These are phyloP conservation scores for Ceyx erithaca DNA, from an alignment of 2,797 vertebrate species.

Conservation along the genomic window DNA sequence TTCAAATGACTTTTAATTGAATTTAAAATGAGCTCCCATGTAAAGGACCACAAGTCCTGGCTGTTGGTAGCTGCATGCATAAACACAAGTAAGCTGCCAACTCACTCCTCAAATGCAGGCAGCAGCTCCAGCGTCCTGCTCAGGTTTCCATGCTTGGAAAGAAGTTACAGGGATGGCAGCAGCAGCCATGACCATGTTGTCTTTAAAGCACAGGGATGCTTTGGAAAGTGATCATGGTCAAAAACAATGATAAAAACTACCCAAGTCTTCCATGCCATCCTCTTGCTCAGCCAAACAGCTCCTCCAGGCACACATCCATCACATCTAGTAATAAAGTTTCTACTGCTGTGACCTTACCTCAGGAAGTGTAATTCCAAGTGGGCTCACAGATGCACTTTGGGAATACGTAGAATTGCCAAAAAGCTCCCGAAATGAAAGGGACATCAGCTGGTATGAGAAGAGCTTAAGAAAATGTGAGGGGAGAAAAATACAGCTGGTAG, in stretches of 20 bases:
- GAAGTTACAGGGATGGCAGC: not conserved
- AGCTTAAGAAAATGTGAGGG: not conserved
- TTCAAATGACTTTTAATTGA: not conserved
- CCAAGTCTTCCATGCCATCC: fast-evolving
- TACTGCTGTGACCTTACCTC: not conserved
- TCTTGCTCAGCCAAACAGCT: not conserved
- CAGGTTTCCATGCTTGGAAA: not conserved
- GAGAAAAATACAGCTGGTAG: not conserved
- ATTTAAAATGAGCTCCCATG: not conserved
- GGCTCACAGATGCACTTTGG: not conserved
- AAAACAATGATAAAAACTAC: not conserved
- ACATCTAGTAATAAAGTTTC: not conserved
- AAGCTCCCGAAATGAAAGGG: not conserved
- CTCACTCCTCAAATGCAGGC: not conserved
- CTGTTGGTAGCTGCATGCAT: not conserved
- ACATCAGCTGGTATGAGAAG: not conserved
- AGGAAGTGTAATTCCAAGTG: not conserved
- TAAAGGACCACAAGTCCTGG: not conserved
- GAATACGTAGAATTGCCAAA: not conserved
- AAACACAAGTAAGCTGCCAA: not conserved
- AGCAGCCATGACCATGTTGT: fast-evolving
- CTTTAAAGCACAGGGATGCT: not conserved
- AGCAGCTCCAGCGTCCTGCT: not conserved
- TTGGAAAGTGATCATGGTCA: not conserved
- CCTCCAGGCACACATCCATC: not conserved